Evolutionary conservation across 2,113 vertebrate genomes (phyloP).

Genomic region (Lepidothrix coronata): DNA sequence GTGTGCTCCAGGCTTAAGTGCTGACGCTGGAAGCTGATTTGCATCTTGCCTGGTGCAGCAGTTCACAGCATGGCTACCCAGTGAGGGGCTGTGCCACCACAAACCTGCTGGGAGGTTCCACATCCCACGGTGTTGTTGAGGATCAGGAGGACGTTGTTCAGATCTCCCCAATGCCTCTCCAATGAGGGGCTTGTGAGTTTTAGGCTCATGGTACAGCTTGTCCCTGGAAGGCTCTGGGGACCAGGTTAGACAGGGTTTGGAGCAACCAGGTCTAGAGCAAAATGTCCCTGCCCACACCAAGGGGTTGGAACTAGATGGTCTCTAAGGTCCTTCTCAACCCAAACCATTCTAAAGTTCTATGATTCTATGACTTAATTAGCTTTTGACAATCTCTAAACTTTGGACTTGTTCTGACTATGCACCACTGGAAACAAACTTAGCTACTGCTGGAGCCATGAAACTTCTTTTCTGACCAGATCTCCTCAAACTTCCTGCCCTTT

Average conservation of each 20-base stretch:
- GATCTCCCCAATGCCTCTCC: fast-evolving
- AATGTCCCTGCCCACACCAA: background rate
- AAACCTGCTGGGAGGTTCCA: background rate
- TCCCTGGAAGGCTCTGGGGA: background rate
- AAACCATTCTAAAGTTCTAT: background rate
- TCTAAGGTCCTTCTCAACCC: background rate
- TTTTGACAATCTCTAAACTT: background rate
- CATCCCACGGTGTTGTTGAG: background rate
- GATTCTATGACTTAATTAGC: background rate
- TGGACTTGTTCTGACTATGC: background rate
- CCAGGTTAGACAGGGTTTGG: background rate
- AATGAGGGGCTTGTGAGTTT: fast-evolving
- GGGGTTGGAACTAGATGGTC: background rate
- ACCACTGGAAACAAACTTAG: background rate
- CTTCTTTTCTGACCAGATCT: background rate
- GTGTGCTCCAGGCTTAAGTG: background rate
- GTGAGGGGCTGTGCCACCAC: background rate
- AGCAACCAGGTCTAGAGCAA: background rate
- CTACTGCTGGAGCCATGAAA: background rate
- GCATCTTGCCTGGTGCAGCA: background rate
- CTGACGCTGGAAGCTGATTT: background rate
- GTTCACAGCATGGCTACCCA: fast-evolving
- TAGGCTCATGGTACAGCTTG: background rate
- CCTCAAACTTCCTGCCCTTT: background rate
- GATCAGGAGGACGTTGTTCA: background rate